Percentiles rank a stretch among this genome's conserved stretches.
Evolutionary conservation across 2,797 vertebrate genomes (phyloP).

Genomic region (Pangasius krempfi): DNA sequence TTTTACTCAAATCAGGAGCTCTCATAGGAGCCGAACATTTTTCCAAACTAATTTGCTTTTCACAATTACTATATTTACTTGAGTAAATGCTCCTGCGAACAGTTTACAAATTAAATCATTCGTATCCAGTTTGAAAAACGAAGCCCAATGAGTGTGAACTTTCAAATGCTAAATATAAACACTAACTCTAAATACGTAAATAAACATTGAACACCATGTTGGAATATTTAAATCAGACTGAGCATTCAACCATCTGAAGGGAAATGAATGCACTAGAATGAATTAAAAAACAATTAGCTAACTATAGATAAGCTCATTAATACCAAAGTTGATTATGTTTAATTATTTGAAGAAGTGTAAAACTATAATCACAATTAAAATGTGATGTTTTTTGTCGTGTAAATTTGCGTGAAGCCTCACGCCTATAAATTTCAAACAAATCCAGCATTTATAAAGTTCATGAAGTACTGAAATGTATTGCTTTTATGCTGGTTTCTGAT

Average conservation of each 20-base stretch:
- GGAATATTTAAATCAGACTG: background rate
- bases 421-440: background rate
- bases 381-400: background rate
- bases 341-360: background rate
- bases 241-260: background rate
- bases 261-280: background rate
- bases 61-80: background rate
- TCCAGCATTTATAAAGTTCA: background rate
- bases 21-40: background rate
- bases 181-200: background rate
- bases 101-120: background rate
- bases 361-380: background rate
- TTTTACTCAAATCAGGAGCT: background rate
- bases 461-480: background rate
- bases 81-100: background rate
- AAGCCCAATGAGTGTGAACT: background rate
- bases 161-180: background rate
- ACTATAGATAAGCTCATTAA: background rate
- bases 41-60: background rate
- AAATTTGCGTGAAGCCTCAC: background rate
- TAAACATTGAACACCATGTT: background rate
- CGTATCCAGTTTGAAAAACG: background rate
- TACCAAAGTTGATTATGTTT: background rate
- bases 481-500: constrained; percentile 15
- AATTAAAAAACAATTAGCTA: background rate